Conservation (phyloP, 2,888 invertebrate species). For the Alsophila aescularia region DNA sequence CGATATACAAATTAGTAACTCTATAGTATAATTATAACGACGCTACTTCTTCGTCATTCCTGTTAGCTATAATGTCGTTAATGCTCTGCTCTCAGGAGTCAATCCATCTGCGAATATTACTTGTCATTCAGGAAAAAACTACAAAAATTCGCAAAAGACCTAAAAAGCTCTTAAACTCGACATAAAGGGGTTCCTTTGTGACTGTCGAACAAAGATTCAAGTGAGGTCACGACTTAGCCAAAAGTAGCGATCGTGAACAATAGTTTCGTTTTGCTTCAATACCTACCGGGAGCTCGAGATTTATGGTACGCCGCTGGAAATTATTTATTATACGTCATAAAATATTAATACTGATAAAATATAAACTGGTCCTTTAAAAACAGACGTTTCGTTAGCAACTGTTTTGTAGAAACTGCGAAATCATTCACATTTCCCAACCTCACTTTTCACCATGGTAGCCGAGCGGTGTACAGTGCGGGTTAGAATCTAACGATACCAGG, state of each 20-base stretch:
- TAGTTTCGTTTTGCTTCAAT: conserved; percentile 8
- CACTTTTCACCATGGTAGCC: too few relatives aligned
- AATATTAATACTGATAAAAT: conserved; percentile 18
- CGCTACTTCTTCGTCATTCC: too few relatives aligned
- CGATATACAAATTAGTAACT: too few relatives aligned
- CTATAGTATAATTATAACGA: too few relatives aligned
- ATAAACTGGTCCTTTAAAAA: not conserved
- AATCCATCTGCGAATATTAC: not conserved
- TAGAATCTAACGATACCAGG: too few relatives aligned
- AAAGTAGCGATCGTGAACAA: conserved; percentile 17
- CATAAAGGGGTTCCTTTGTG: conserved; percentile 32
- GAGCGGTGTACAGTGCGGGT: too few relatives aligned
- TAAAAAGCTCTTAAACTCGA: conserved; percentile 32
- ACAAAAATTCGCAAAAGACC: conserved; percentile 15
- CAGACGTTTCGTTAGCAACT: not conserved
- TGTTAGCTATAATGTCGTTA: too few relatives aligned
- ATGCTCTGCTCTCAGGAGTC: not conserved
- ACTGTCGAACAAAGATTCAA: conserved; percentile 35
- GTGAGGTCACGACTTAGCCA: conserved; percentile 26
- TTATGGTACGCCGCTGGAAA: conserved; percentile 1
- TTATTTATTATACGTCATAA: conserved; percentile 7
- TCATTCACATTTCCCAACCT: too few relatives aligned
- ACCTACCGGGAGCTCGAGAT: conserved; percentile 4
- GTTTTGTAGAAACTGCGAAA: not conserved
- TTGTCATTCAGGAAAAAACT: conserved; percentile 2